Percentiles rank a stretch among this genome's conserved stretches.
These are phyloP conservation scores for Plotosus lineatus DNA, from an alignment of 2,113 vertebrate genomes.

Conservation along the genomic window DNA sequence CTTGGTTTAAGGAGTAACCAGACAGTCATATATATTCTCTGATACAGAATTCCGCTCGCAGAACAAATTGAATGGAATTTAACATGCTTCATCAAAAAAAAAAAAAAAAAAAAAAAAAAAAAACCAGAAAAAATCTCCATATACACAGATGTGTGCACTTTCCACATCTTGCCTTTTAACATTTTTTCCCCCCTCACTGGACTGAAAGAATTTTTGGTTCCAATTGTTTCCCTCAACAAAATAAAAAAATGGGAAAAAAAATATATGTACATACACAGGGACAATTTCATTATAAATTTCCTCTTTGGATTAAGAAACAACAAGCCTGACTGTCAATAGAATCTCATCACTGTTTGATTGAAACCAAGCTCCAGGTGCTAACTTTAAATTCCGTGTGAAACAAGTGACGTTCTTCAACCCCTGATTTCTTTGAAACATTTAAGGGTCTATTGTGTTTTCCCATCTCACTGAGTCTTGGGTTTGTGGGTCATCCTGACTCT, in stretches of 20 bases:
- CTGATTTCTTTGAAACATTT: constrained; percentile 9
- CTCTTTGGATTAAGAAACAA: not conserved
- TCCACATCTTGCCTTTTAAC: not conserved
- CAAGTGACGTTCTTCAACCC: constrained; percentile 15
- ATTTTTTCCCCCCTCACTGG: not conserved
- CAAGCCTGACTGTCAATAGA: not conserved
- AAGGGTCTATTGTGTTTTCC: constrained; percentile 21
- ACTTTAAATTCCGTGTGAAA: not conserved
- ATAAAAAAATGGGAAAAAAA: not conserved
- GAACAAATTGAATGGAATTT: not conserved
- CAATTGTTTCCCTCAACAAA: constrained; percentile 15
- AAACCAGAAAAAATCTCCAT: not conserved
- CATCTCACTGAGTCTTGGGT: constrained; percentile 4
- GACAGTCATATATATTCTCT: not conserved
- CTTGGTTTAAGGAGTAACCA: constrained; percentile 15
- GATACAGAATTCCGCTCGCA: constrained; percentile 8
- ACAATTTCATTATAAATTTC: not conserved
- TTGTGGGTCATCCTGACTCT: constrained; percentile 46
- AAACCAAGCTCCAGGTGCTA: constrained; percentile 15
- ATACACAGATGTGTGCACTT: not conserved
- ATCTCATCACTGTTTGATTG: constrained; percentile 7
- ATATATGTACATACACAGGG: constrained; percentile 46
- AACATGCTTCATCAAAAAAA: not conserved
- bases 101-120: not conserved
- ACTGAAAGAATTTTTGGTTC: not conserved